Conservation (phyloP, 1,140 invertebrate genomes). For the Leptinotarsa texana region DNA sequence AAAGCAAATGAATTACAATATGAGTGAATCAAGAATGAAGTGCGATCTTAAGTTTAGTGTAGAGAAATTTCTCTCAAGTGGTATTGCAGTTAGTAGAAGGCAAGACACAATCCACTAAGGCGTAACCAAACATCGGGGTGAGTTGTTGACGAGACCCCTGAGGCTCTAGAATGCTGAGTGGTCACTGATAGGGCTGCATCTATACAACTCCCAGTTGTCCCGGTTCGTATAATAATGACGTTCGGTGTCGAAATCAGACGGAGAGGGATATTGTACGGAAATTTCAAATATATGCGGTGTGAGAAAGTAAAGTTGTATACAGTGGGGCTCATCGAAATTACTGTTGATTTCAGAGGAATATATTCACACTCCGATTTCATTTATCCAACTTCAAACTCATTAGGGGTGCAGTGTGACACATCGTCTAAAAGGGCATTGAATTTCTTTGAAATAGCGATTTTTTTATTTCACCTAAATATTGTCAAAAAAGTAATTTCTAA, state of each 20-base stretch:
- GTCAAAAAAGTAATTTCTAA: too few relatives aligned
- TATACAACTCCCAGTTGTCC: slow-evolving; percentile 9
- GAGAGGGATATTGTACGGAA: background rate
- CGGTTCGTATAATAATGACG: background rate
- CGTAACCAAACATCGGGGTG: slow-evolving; percentile 29
- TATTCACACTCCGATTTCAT: too few relatives aligned
- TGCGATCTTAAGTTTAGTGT: background rate
- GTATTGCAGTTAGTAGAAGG: background rate
- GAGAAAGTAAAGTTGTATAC: too few relatives aligned
- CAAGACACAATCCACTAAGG: slow-evolving; percentile 24
- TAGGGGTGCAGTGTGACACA: too few relatives aligned
- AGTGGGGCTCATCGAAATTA: too few relatives aligned
- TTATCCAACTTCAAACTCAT: too few relatives aligned
- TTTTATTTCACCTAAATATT: too few relatives aligned
- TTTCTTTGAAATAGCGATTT: too few relatives aligned
- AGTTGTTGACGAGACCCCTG: slow-evolving; percentile 24
- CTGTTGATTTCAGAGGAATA: too few relatives aligned
- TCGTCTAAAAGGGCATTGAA: too few relatives aligned
- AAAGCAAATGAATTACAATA: background rate
- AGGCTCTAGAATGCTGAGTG: slow-evolving; percentile 25
- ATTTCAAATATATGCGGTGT: background rate
- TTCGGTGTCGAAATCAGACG: background rate
- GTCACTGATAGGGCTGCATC: slow-evolving; percentile 27
- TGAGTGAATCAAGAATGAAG: background rate
- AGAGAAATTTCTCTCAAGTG: slow-evolving; percentile 6